These are phyloP conservation scores for Ametastegia equiseti DNA, from an alignment of 2,888 invertebrate genomes.

Conservation along the genomic window DNA sequence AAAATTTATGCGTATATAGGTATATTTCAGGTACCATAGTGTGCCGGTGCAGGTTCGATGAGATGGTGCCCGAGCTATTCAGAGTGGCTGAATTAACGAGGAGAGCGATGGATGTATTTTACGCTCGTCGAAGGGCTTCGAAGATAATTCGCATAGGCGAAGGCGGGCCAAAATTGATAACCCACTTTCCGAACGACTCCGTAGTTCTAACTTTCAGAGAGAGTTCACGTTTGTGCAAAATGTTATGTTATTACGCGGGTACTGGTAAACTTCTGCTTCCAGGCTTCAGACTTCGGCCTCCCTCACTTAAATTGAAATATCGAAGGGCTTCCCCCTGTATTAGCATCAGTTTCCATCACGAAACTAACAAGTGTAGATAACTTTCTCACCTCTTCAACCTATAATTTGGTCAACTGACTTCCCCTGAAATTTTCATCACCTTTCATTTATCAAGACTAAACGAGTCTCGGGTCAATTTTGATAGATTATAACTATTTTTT, in stretches of 20 bases:
- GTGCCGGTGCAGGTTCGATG: background rate
- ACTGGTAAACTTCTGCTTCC: background rate
- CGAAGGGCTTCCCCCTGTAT: conserved; percentile 27
- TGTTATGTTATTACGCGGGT: conserved; percentile 43
- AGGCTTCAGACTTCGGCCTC: background rate
- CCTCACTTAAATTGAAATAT: conserved; percentile 45
- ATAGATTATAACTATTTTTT: too few relatives aligned
- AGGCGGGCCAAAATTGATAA: conserved; percentile 16
- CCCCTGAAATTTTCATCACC: too few relatives aligned
- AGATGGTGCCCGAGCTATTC: conserved; percentile 42
- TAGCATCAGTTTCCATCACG: conserved; percentile 28
- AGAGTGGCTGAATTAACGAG: conserved; percentile 38
- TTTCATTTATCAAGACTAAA: too few relatives aligned
- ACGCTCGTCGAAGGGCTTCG: conserved; percentile 27
- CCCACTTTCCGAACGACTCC: conserved; percentile 5
- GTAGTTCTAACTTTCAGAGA: conserved; percentile 29
- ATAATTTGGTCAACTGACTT: too few relatives aligned
- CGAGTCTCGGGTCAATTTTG: too few relatives aligned
- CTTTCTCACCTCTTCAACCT: conserved; percentile 37
- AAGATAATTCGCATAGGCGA: conserved; percentile 30
- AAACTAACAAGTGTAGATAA: conserved; percentile 17
- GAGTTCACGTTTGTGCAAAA: conserved; percentile 45
- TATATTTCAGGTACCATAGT: too few relatives aligned
- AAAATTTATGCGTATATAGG: background rate
- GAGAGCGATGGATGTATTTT: conserved; percentile 38